phyloP scores from a whole-genome alignment of 1,140 invertebrate species.

The Apis laboriosa region DNA sequence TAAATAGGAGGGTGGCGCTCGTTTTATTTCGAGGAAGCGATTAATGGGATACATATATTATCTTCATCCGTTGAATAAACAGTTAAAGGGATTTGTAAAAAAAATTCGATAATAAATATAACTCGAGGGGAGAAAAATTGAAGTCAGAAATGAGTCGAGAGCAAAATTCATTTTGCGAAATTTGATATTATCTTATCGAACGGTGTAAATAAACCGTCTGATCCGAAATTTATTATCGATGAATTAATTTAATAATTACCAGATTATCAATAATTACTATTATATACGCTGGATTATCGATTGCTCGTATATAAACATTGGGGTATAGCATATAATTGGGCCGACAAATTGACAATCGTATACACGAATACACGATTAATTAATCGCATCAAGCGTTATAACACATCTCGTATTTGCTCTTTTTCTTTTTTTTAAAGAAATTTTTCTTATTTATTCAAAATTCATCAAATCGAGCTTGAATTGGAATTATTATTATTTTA shows the following conservation, averaged over 20 bases:
- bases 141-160: background rate
- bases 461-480: background rate
- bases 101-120: background rate
- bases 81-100: too few relatives aligned
- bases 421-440: too few relatives aligned
- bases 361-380: background rate
- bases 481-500: background rate
- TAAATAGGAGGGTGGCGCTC: background rate
- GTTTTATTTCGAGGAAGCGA: background rate
- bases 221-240: background rate
- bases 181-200: background rate
- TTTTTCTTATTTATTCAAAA: too few relatives aligned
- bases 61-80: background rate
- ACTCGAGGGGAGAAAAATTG: background rate
- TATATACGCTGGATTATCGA: background rate
- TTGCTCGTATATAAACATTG: background rate
- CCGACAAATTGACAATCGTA: background rate
- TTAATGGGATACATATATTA: background rate
- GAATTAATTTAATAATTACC: background rate
- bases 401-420: too few relatives aligned
- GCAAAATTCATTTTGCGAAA: background rate
- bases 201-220: too few relatives aligned
- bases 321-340: background rate
- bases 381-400: fast-evolving
- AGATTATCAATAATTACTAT: background rate